These are phyloP conservation scores for Leistus spinibarbis DNA, from an alignment of 2,888 invertebrate species.

Conservation along the genomic window DNA sequence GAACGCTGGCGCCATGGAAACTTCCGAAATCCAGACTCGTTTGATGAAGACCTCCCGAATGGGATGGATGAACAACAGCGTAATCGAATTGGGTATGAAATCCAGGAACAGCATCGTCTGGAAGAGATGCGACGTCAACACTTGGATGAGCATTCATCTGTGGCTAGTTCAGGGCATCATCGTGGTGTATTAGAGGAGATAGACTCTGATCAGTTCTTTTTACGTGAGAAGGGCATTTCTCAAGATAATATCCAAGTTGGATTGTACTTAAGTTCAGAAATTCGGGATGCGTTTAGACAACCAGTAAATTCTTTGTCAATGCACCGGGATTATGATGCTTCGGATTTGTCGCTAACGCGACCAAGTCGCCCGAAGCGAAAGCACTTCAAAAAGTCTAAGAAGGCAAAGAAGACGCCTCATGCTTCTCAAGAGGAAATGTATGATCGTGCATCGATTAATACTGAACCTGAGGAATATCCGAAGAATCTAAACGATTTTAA, in stretches of 20 bases:
- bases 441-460: conserved; percentile 50
- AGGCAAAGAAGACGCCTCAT: conserved; percentile 55
- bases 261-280: conserved; percentile 77
- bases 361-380: conserved; percentile 63
- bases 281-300: conserved; percentile 76
- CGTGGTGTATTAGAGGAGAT: conserved; percentile 80
- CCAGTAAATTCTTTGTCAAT: conserved; percentile 70
- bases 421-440: conserved; percentile 52
- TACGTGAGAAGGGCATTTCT: conserved; percentile 81
- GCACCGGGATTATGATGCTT: conserved; percentile 56
- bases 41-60: conserved; percentile 47
- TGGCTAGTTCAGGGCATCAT: conserved; percentile 30
- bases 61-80: conserved; percentile 48
- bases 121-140: not conserved
- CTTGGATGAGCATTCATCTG: conserved; percentile 25
- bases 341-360: conserved; percentile 49
- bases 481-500: conserved; percentile 54
- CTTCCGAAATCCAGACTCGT: conserved; percentile 49
- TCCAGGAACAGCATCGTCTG: conserved; percentile 25
- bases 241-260: conserved; percentile 82
- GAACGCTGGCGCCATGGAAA: conserved; percentile 55
- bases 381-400: conserved; percentile 54
- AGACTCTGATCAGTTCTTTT: conserved; percentile 85
- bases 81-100: conserved; percentile 49
- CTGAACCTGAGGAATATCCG: conserved; percentile 47